Percentiles rank a stretch among this genome's conserved stretches.
These are phyloP conservation scores for Pardalotus punctatus DNA, from an alignment of 2,113 vertebrate genomes.

Conservation along the genomic window DNA sequence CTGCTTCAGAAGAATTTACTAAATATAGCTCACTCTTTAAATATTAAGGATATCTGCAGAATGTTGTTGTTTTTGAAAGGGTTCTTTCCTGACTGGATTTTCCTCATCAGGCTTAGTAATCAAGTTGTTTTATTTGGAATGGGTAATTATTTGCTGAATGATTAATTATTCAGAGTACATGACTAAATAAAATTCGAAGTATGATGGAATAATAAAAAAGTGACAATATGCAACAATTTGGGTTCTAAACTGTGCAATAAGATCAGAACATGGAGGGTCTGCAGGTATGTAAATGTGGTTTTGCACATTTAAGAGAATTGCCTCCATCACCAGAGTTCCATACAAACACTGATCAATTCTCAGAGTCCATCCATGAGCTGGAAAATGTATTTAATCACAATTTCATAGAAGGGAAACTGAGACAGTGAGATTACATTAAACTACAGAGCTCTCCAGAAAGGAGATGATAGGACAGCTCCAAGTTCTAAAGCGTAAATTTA, in stretches of 20 bases:
- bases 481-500: not conserved
- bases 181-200: not conserved
- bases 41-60: slow-evolving; percentile 46
- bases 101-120: slow-evolving; percentile 53
- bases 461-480: not conserved
- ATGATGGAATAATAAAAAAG: not conserved
- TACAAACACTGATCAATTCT: not conserved
- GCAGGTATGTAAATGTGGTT: not conserved
- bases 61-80: slow-evolving; percentile 44
- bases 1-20: not conserved
- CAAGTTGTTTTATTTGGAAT: slow-evolving; percentile 40
- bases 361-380: not conserved
- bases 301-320: not conserved
- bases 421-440: not conserved
- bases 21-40: slow-evolving; percentile 43
- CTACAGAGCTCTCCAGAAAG: not conserved
- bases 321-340: not conserved
- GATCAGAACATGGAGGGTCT: not conserved
- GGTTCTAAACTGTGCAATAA: not conserved
- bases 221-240: not conserved
- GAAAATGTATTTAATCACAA: not conserved
- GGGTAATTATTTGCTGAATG: slow-evolving; percentile 32
- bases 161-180: slow-evolving; percentile 38
- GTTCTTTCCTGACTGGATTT: slow-evolving; percentile 47
- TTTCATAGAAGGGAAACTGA: not conserved